A percentile compares a stretch with the other conserved stretches of the same genome.
Conservation (phyloP, 2,113 vertebrate species). For the Calyptommatus sinebrachiatus region DNA sequence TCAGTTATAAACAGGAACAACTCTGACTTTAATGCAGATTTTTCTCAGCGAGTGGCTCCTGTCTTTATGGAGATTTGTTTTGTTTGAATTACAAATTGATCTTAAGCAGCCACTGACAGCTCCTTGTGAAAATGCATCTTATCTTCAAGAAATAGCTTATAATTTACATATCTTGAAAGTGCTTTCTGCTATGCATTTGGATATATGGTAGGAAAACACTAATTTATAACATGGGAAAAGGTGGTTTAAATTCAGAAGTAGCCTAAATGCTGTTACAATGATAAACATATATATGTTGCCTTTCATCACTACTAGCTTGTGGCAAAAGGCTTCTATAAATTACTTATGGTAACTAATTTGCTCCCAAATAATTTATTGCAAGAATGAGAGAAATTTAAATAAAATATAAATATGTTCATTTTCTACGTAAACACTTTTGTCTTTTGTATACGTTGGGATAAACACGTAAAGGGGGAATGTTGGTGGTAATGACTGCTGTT, state of each 20-base stretch:
- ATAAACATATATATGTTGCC: background rate
- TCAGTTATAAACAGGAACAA: constrained; percentile 28
- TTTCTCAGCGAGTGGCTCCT: constrained; percentile 9
- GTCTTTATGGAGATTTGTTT: background rate
- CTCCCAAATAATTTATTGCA: background rate
- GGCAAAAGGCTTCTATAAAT: background rate
- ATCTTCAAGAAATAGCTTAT: constrained; percentile 1
- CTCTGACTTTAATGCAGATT: constrained; percentile 28
- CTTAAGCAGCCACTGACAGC: background rate
- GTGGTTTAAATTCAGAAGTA: background rate
- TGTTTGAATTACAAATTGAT: constrained; percentile 17
- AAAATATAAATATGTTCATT: background rate
- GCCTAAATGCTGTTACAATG: background rate
- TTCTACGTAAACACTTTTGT: background rate
- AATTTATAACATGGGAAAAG: background rate
- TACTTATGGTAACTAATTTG: background rate
- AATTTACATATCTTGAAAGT: background rate
- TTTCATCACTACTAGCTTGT: background rate
- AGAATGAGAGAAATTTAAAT: background rate
- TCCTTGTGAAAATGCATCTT: constrained; percentile 9
- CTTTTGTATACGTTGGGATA: background rate
- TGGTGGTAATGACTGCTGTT: too few relatives aligned
- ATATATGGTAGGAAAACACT: background rate
- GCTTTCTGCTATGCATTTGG: background rate
- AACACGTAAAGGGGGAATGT: background rate